A percentile compares a stretch with the other conserved stretches of the same genome.
These are phyloP conservation scores for Nannoperca australis DNA, from an alignment of 2,797 vertebrate species.

Conservation along the genomic window DNA sequence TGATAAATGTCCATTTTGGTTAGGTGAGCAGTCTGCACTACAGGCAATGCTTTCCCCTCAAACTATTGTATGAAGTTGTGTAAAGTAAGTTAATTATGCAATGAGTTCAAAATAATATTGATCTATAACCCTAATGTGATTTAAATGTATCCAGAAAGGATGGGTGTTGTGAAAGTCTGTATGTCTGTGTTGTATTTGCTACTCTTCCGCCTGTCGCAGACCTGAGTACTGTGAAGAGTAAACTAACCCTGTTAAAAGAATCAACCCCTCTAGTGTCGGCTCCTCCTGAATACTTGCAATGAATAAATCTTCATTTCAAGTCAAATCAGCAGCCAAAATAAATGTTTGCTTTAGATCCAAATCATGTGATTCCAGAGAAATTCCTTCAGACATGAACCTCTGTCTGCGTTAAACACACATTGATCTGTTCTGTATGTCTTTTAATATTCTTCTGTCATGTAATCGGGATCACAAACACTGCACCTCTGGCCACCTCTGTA, in stretches of 20 bases:
- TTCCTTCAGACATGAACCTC: neutral
- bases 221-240: constrained; percentile 15
- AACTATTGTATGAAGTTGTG: neutral
- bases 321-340: constrained; percentile 5
- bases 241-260: neutral
- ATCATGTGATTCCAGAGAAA: neutral
- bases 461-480: neutral
- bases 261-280: neutral
- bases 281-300: neutral
- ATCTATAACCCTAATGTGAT: neutral
- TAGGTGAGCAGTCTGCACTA: neutral
- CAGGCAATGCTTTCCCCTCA: neutral
- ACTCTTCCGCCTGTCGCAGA: constrained; percentile 6
- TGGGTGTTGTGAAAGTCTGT: neutral
- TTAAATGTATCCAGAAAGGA: neutral
- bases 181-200: neutral
- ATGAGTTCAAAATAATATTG: neutral
- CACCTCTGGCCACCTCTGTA: neutral
- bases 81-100: neutral
- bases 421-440: neutral
- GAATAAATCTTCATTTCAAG: neutral
- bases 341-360: constrained; percentile 1
- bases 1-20: neutral
- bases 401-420: neutral
- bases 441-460: neutral